These are phyloP conservation scores for Cyprinodon diabolis DNA, from an alignment of 2,797 vertebrate species.

Conservation along the genomic window DNA sequence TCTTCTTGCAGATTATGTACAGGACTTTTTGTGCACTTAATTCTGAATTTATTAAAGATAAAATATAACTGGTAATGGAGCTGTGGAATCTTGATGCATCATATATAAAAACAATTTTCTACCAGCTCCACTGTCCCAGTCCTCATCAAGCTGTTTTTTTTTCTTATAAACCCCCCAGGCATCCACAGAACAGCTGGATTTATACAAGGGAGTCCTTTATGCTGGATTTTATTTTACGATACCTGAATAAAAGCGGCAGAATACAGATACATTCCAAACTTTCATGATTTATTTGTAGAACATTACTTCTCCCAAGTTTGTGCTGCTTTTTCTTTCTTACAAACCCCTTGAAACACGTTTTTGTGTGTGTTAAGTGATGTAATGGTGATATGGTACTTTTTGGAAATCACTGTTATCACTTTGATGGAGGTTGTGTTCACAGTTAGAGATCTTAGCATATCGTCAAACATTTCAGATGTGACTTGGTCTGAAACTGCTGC, in stretches of 20 bases:
- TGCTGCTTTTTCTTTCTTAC: not conserved
- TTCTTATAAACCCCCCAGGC: too few relatives aligned
- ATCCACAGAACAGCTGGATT: too few relatives aligned
- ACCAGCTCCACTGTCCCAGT: too few relatives aligned
- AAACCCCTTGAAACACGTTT: not conserved
- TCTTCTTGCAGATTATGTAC: too few relatives aligned
- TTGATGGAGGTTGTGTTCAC: slow-evolving; percentile 7
- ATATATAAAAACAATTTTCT: too few relatives aligned
- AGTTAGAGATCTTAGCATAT: not conserved
- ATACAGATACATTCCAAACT: not conserved
- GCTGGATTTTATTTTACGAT: not conserved
- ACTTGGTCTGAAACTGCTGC: slow-evolving; percentile 8
- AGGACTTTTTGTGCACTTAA: too few relatives aligned
- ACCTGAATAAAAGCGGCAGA: not conserved
- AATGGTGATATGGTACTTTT: not conserved
- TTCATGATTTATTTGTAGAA: not conserved
- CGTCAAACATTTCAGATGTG: slow-evolving; percentile 21
- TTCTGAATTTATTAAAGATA: too few relatives aligned
- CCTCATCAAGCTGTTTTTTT: too few relatives aligned
- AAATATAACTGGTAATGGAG: too few relatives aligned
- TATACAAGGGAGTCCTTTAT: too few relatives aligned
- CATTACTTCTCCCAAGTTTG: not conserved
- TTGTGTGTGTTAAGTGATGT: not conserved
- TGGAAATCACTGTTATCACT: not conserved
- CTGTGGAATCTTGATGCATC: too few relatives aligned